Base-by-base conservation (phyloP, 2,888 invertebrate genomes). In the Apamea sordens region DNA sequence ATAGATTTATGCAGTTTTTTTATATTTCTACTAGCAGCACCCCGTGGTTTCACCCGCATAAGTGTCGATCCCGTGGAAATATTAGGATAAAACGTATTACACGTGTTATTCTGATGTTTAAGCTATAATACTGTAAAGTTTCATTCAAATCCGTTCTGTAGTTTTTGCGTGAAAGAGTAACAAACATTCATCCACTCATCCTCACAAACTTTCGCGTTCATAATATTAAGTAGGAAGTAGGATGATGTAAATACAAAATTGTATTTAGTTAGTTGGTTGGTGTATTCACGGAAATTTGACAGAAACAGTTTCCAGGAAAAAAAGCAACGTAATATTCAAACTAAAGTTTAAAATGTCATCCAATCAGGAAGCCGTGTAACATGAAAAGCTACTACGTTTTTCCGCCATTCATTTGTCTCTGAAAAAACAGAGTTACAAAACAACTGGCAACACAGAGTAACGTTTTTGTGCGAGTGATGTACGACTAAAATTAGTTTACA, bases 361-460 rank as follows among this genome's bases (percentile, higher is more conserved):
- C 84, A 84, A 82, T 80, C 82, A 82, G 84, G 56, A 84, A 63
- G n/a, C 61, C 63, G 21, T 64, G 84, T 80, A 63, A 84, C 84
- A 80, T 56, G 80, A 56, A 72, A 84, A 80, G 80, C 84, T 80
- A 72, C 84, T 84, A 82, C 80, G 82, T 67, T 84, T 79, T 81
- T 81, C 80, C 80, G 50, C 85, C 75, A 82, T 81, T 85, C 59
- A 81, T 76, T 86, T 77, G 76, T 74, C 73, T 73, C 70, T 75
- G 79, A 73, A 72, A 73, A 79, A 77, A 78, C 79, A 69, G 70
- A 77, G 76, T 77, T 41, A 74, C 59, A 79, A 82, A 85, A 80
- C 73, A 78, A 80, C 71, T 44, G 28, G 61, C 41, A 47, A 65
- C 80, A 71, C 59, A 64, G 77, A 83, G 65, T 56, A 85, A 71